phyloP scores from a whole-genome alignment of 2,113 vertebrate species.

The Bostrychus sinensis region DNA sequence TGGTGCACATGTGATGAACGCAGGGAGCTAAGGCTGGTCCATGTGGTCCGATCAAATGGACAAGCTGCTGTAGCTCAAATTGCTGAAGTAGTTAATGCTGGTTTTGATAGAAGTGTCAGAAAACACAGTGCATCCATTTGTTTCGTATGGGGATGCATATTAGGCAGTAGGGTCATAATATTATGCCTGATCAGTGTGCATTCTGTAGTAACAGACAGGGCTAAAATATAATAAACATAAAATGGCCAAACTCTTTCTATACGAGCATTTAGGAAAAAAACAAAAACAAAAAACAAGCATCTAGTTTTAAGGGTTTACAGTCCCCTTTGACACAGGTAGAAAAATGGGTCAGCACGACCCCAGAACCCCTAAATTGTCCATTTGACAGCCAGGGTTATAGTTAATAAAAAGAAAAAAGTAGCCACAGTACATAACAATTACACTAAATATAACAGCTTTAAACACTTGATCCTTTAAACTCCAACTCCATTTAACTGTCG shows the following conservation, averaged over 20 bases:
- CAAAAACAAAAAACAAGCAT: slow-evolving; percentile 24
- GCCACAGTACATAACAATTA: slow-evolving; percentile 45
- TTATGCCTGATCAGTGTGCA: too few relatives aligned
- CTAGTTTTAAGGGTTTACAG: slow-evolving; percentile 21
- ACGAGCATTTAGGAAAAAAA: slow-evolving; percentile 17
- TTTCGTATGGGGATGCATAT: too few relatives aligned
- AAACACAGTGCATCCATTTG: too few relatives aligned
- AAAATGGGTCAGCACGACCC: slow-evolving; percentile 58
- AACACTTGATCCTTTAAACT: slow-evolving; percentile 57
- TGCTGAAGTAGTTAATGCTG: too few relatives aligned
- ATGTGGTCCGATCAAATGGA: too few relatives aligned
- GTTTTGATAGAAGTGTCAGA: background rate
- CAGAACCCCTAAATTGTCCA: slow-evolving; percentile 28
- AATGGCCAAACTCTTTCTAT: slow-evolving; percentile 15
- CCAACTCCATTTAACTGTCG: slow-evolving; percentile 62
- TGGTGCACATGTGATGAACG: too few relatives aligned
- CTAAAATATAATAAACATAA: background rate
- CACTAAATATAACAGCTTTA: slow-evolving; percentile 55
- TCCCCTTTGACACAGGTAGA: slow-evolving; percentile 23
- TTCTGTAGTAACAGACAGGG: too few relatives aligned
- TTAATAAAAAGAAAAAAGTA: slow-evolving; percentile 51
- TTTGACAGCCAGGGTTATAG: slow-evolving; percentile 46
- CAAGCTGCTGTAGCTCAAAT: too few relatives aligned
- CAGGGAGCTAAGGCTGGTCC: too few relatives aligned
- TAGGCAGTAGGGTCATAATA: too few relatives aligned